Conservation (phyloP, 2,797 vertebrate genomes). For the Graptemys geographica region DNA sequence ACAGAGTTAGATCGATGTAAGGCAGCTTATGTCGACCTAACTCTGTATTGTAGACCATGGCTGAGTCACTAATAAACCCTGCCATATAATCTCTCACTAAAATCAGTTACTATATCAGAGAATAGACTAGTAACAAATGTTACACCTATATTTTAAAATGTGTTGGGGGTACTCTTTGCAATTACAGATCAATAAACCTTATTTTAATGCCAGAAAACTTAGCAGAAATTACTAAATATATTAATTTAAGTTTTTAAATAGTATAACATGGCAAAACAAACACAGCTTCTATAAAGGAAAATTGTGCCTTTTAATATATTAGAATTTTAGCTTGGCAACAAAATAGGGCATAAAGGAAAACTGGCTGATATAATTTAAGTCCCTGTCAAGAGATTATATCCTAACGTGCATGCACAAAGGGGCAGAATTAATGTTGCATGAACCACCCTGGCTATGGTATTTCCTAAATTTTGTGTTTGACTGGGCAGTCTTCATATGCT, state of each 20-base stretch:
- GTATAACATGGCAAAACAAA: background rate
- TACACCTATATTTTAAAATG: background rate
- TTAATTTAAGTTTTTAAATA: background rate
- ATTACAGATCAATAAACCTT: background rate
- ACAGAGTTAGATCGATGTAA: background rate
- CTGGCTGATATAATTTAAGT: background rate
- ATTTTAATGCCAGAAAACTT: background rate
- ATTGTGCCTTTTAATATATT: background rate
- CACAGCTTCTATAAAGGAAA: accelerated
- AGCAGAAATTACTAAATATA: background rate
- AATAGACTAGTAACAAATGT: background rate
- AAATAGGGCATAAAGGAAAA: background rate
- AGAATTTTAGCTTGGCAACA: background rate
- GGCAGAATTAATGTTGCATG: slow-evolving; percentile 7
- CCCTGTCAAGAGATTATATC: background rate
- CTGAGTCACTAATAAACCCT: background rate
- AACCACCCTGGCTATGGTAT: background rate
- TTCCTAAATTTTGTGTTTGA: background rate
- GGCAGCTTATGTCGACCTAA: background rate
- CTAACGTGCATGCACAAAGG: background rate
- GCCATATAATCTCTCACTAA: background rate
- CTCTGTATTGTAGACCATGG: no score
- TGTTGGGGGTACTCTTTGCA: background rate
- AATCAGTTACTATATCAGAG: background rate
- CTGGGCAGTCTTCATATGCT: background rate